Percentiles rank a stretch among this genome's conserved stretches.
These are phyloP conservation scores for Drosophila borealis DNA, from an alignment of 2,888 invertebrate genomes.

Conservation along the genomic window DNA sequence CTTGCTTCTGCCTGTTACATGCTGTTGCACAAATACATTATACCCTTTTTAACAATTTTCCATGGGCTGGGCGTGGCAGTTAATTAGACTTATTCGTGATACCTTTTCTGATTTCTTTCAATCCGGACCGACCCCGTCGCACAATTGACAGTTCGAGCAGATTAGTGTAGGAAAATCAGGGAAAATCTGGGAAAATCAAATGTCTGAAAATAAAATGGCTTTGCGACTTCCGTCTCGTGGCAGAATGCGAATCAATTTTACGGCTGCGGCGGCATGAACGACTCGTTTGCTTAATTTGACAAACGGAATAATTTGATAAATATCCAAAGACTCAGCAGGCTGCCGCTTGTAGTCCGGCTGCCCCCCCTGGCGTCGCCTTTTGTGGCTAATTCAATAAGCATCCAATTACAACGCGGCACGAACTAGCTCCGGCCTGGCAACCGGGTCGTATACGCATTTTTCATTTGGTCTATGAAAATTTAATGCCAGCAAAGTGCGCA, in stretches of 20 bases:
- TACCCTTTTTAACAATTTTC: too few species aligned
- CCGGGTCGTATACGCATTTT: slow-evolving; percentile 56
- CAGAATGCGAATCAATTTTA: slow-evolving; percentile 55
- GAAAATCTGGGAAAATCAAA: slow-evolving; percentile 52
- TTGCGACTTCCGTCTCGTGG: slow-evolving; percentile 34
- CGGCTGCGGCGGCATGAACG: slow-evolving; percentile 25
- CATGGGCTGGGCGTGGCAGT: too few species aligned
- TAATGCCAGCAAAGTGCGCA: slow-evolving; percentile 57
- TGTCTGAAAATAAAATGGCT: slow-evolving; percentile 6
- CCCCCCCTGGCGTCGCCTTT: slow-evolving; percentile 43
- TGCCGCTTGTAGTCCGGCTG: slow-evolving; percentile 7
- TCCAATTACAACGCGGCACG: slow-evolving; percentile 74
- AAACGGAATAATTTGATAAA: slow-evolving; percentile 81
- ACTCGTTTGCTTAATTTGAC: slow-evolving; percentile 81
- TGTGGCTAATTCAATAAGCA: slow-evolving; percentile 78
- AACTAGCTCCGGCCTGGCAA: slow-evolving; percentile 19
- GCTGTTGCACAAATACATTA: too few species aligned
- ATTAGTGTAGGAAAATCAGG: slow-evolving; percentile 11
- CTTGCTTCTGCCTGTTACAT: too few species aligned
- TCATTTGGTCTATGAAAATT: slow-evolving; percentile 66
- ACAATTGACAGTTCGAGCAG: neutral
- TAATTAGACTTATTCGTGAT: too few species aligned
- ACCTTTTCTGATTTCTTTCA: slow-evolving; percentile 26
- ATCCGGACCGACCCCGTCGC: slow-evolving; percentile 27
- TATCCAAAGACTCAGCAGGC: slow-evolving; percentile 69